Percentiles rank a stretch among this genome's conserved stretches.
Conservation (phyloP, 2,888 invertebrate genomes). For the Lycophotia porphyrea region DNA sequence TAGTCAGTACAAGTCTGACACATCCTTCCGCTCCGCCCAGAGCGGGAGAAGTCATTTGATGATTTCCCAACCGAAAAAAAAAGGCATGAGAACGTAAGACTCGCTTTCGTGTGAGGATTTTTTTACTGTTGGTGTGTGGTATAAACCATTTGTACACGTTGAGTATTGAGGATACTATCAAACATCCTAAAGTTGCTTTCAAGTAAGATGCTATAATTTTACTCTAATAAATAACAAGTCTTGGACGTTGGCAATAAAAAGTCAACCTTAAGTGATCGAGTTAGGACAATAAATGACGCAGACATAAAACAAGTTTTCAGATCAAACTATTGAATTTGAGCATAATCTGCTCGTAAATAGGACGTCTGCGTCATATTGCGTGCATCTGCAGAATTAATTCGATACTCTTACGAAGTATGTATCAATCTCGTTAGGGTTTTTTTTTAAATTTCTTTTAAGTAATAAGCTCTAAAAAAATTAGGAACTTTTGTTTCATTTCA, state of each 20-base stretch:
- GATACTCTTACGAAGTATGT: background rate
- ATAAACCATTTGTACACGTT: background rate
- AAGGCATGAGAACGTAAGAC: too few relatives aligned
- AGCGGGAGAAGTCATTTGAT: too few relatives aligned
- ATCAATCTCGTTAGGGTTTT: conserved; percentile 2
- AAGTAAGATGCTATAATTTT: background rate
- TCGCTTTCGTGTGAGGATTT: background rate
- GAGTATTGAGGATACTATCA: background rate
- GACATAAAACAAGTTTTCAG: conserved; percentile 27
- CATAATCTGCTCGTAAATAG: conserved; percentile 28
- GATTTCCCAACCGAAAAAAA: too few relatives aligned
- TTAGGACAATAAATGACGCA: conserved; percentile 12
- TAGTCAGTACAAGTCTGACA: too few relatives aligned
- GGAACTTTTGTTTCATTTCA: background rate
- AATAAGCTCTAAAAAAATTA: background rate
- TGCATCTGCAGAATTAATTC: conserved; percentile 42
- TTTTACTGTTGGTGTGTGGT: too few relatives aligned
- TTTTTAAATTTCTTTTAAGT: conserved; percentile 14
- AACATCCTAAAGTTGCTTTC: background rate
- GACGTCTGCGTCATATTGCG: conserved; percentile 34
- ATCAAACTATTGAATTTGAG: conserved; percentile 29
- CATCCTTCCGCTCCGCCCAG: too few relatives aligned
- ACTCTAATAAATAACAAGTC: conserved; percentile 21
- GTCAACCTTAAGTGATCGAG: conserved; percentile 17
- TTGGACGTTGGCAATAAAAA: conserved; percentile 19